Conservation (phyloP, 2,113 vertebrate genomes). For the Fregata magnificens region DNA sequence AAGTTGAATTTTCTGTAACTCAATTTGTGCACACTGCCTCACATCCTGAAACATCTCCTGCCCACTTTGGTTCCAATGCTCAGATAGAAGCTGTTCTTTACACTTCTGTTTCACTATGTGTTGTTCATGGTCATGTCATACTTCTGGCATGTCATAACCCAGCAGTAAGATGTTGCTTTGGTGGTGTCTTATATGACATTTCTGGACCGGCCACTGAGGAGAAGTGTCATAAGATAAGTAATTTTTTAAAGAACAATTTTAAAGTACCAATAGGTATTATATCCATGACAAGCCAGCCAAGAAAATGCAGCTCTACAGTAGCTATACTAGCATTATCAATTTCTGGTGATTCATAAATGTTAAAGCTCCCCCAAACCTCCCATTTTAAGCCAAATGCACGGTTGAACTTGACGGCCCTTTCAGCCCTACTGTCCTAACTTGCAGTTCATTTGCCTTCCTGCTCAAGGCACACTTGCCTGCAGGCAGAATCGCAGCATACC, state of each 20-base stretch:
- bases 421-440: not conserved
- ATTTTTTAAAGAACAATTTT: not conserved
- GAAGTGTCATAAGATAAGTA: not conserved
- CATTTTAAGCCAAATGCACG: not conserved
- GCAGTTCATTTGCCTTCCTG: not conserved
- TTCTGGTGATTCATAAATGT: not conserved
- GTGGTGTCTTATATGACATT: not conserved
- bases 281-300: not conserved
- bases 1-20: not conserved
- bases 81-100: not conserved
- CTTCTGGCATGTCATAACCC: not conserved
- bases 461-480: not conserved
- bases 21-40: not conserved
- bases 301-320: not conserved
- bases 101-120: not conserved
- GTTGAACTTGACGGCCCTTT: not conserved
- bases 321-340: not conserved
- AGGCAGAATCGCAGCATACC: not conserved
- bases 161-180: not conserved
- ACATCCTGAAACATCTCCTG: not conserved
- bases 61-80: not conserved
- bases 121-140: not conserved
- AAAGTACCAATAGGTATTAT: not conserved
- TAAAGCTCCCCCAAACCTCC: not conserved
- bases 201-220: not conserved